These are phyloP conservation scores for Bubo blakistoni DNA, from an alignment of 2,113 vertebrate genomes.

Conservation along the genomic window DNA sequence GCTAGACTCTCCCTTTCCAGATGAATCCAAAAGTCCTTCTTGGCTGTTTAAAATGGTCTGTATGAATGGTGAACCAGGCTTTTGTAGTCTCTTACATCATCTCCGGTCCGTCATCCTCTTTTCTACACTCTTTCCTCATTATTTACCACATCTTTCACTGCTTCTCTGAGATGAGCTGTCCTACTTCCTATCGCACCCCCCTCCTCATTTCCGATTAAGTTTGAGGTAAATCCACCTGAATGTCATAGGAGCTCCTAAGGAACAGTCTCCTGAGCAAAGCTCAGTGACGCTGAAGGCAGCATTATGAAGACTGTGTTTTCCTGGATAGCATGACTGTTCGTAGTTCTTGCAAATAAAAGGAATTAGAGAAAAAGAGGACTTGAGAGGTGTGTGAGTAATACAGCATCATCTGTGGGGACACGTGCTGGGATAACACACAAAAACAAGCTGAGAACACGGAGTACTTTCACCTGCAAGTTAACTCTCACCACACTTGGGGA, in stretches of 20 bases:
- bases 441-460: slow-evolving; percentile 7
- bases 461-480: not conserved
- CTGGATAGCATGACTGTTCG: slow-evolving; percentile 15
- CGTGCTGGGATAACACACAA: not conserved
- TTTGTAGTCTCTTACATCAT: not conserved
- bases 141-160: not conserved
- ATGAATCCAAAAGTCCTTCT: not conserved
- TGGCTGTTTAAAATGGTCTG: not conserved
- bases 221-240: not conserved
- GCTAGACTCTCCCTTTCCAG: not conserved
- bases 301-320: not conserved
- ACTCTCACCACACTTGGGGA: not conserved
- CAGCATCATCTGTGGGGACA: slow-evolving; percentile 20
- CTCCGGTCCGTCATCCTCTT: not conserved
- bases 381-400: slow-evolving; percentile 46
- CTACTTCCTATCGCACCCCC: not conserved
- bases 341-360: slow-evolving; percentile 1
- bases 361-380: slow-evolving; percentile 2
- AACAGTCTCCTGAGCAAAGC: not conserved
- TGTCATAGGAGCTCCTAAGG: not conserved
- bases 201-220: not conserved
- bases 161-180: not conserved
- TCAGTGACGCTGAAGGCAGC: not conserved
- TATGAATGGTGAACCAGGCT: not conserved
- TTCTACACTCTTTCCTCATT: not conserved